Evolutionary conservation across 1,140 invertebrate species (phyloP).

Genomic region (Lutraria rhynchaena): DNA sequence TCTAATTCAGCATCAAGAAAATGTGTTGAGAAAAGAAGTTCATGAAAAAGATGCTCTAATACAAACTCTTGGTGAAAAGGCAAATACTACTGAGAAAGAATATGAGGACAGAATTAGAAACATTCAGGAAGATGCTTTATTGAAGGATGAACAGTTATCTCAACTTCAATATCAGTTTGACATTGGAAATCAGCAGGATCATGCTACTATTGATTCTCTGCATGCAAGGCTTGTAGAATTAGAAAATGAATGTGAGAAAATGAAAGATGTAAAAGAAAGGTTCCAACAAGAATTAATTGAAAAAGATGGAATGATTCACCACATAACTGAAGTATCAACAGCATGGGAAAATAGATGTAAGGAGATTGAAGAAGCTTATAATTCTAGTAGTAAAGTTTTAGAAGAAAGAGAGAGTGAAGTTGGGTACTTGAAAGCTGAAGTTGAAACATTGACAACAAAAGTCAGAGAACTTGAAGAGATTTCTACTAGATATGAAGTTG

Average conservation of each 20-base stretch:
- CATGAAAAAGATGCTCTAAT: not conserved
- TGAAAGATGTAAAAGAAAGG: not conserved
- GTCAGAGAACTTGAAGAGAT: not conserved
- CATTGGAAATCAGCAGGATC: not conserved
- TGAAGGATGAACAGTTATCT: not conserved
- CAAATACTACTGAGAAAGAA: not conserved
- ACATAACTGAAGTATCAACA: conserved; percentile 16
- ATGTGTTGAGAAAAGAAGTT: not conserved
- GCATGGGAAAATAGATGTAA: conserved; percentile 43
- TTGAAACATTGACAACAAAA: conserved; percentile 2
- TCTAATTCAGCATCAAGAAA: not conserved
- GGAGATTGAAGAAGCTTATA: conserved; percentile 27
- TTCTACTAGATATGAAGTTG: conserved; percentile 8
- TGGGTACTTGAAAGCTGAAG: conserved; percentile 1
- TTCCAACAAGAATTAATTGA: conserved; percentile 1
- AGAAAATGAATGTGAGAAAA: too few relatives aligned
- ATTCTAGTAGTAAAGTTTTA: not conserved
- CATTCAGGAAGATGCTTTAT: not conserved
- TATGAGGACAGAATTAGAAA: not conserved
- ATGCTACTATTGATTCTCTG: not conserved
- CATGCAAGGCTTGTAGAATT: conserved; percentile 4
- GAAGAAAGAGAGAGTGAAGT: conserved; percentile 26
- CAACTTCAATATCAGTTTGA: not conserved
- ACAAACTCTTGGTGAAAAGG: not conserved
- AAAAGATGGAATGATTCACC: conserved; percentile 18